Percentiles rank a stretch among this genome's conserved stretches.
phyloP scores from a whole-genome alignment of 2,888 invertebrate species.

The Criorhina ranunculi region DNA sequence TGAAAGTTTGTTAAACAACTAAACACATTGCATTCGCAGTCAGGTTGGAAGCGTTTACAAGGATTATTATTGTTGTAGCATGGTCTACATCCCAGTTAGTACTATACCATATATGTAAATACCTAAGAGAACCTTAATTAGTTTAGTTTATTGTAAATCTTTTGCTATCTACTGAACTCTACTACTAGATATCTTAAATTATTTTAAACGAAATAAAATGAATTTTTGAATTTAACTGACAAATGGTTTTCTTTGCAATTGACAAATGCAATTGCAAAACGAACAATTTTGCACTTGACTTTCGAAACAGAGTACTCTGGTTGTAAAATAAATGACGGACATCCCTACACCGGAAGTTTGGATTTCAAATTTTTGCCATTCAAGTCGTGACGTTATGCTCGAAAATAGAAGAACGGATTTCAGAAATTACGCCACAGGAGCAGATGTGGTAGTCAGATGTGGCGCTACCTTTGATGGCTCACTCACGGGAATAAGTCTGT shows the following conservation, averaged over 20 bases:
- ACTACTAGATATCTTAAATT: slow-evolving; percentile 77
- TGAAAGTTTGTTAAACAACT: slow-evolving; percentile 46
- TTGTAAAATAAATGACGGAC: no score
- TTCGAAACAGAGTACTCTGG: no score
- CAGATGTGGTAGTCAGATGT: no score
- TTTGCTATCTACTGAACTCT: slow-evolving; percentile 75
- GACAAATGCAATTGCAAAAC: neutral
- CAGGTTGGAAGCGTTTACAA: slow-evolving; percentile 21
- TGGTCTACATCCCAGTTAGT: slow-evolving; percentile 62
- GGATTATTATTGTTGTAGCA: slow-evolving; percentile 47
- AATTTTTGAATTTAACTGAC: slow-evolving; percentile 68
- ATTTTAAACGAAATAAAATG: slow-evolving; percentile 72
- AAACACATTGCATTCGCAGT: slow-evolving; percentile 31
- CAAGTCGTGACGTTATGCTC: no score
- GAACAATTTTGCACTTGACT: no score
- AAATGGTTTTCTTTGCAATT: neutral
- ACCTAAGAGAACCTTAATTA: slow-evolving; percentile 64
- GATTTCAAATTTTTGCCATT: no score
- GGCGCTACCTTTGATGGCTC: no score
- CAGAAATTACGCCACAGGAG: no score
- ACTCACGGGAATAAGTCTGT: no score
- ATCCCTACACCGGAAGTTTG: no score
- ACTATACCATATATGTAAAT: slow-evolving; percentile 54
- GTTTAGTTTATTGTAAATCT: slow-evolving; percentile 75
- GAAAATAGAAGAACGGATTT: no score